phyloP scores from a whole-genome alignment of 2,888 invertebrate genomes.

The Aleiodes testaceus region DNA sequence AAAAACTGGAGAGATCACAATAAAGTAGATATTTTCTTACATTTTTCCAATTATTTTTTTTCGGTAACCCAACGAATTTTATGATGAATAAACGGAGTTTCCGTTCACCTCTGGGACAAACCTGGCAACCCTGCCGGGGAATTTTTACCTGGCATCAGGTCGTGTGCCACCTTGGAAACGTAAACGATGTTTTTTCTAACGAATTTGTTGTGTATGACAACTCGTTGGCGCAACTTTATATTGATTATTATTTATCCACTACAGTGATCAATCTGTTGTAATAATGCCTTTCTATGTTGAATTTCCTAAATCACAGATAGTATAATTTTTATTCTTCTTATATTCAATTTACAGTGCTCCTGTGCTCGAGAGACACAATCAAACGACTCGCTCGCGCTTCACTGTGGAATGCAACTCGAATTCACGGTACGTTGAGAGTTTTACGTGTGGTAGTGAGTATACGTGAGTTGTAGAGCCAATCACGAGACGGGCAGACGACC shows the following conservation, averaged over 20 bases:
- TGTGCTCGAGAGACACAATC: neutral
- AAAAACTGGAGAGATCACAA: neutral
- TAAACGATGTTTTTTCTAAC: conserved; percentile 7
- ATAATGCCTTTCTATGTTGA: neutral
- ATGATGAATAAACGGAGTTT: neutral
- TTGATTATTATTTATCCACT: neutral
- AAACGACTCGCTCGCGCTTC: conserved; percentile 8
- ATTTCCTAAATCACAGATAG: neutral
- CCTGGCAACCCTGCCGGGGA: conserved; percentile 43
- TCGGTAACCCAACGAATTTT: neutral
- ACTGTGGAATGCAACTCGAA: conserved; percentile 44
- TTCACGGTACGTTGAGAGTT: conserved; percentile 26
- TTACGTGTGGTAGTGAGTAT: neutral
- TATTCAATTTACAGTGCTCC: neutral
- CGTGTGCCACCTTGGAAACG: conserved; percentile 6
- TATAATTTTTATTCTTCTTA: neutral
- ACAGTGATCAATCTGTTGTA: neutral
- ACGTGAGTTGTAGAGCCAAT: neutral
- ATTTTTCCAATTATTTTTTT: neutral
- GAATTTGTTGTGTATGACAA: conserved; percentile 19
- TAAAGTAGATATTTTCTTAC: neutral
- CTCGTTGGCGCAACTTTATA: neutral
- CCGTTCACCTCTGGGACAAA: conserved; percentile 40
- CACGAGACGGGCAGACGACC: neutral
- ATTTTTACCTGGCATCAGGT: conserved; percentile 42